phyloP scores from a whole-genome alignment of 2,113 vertebrate species.

The Catharus fuscescens region DNA sequence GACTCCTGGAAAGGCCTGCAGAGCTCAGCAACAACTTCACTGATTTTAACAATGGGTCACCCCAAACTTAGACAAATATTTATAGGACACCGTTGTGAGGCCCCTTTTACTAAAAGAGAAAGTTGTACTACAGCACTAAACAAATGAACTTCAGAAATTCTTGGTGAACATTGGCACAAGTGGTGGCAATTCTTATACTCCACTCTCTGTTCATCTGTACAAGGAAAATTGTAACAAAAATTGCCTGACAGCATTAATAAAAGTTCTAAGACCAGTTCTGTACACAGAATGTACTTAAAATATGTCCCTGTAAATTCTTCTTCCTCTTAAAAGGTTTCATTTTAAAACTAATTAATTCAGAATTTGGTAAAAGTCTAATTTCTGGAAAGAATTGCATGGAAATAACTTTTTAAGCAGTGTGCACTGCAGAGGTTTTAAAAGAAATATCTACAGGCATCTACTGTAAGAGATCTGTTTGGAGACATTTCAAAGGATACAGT shows the following conservation, averaged over 20 bases:
- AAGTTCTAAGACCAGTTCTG: background rate
- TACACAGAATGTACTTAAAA: background rate
- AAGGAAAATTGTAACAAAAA: background rate
- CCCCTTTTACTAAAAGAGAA: background rate
- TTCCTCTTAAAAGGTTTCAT: background rate
- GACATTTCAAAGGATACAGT: background rate
- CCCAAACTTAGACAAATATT: background rate
- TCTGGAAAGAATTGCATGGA: slow-evolving; percentile 6
- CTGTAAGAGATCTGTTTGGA: slow-evolving; percentile 28
- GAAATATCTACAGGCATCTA: background rate
- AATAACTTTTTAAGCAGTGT: background rate
- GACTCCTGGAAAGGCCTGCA: background rate
- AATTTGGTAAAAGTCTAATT: slow-evolving; percentile 13
- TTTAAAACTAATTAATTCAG: background rate
- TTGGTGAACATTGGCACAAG: background rate
- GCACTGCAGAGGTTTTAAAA: background rate
- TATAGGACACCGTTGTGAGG: rapidly evolving
- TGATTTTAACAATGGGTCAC: background rate
- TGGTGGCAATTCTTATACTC: background rate
- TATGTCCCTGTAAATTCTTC: background rate
- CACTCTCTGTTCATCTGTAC: background rate
- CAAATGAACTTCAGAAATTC: background rate
- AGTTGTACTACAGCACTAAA: background rate
- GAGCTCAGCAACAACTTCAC: background rate
- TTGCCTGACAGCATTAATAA: background rate